Evolutionary conservation across 2,888 invertebrate genomes (phyloP).

Genomic region (Hirtodrosophila cameraria): DNA sequence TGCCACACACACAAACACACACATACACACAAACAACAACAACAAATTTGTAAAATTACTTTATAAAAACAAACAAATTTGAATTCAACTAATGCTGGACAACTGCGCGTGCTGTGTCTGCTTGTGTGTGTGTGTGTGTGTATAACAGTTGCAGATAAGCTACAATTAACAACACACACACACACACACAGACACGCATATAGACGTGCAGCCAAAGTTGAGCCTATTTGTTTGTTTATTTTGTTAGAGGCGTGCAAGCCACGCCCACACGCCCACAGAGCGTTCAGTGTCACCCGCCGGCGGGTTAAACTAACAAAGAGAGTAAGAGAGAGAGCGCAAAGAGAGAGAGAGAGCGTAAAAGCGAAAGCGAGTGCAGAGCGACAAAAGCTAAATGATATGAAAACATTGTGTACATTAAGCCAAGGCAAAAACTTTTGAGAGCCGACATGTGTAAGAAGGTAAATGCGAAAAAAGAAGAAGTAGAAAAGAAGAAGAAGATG

Average conservation of each 20-base stretch:
- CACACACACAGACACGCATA: conserved; percentile 20
- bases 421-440: conserved; percentile 13
- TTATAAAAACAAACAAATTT: conserved; percentile 5
- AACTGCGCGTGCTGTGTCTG: conserved; percentile 8
- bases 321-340: conserved; percentile 2
- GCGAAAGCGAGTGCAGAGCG: conserved; percentile 21
- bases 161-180: conserved; percentile 9
- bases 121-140: neutral
- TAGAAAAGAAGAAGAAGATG: conserved; percentile 5
- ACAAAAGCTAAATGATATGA: conserved; percentile 47
- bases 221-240: conserved; percentile 41
- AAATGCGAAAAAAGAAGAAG: conserved; percentile 14
- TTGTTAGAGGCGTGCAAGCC: conserved; percentile 52
- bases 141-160: neutral
- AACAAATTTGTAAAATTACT: conserved; percentile 46
- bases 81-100: conserved; percentile 16
- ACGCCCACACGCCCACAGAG: conserved; percentile 48
- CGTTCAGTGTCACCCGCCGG: conserved; percentile 71
- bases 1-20: no score
- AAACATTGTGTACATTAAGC: conserved; percentile 35
- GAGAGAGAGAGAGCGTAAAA: conserved; percentile 1
- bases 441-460: conserved; percentile 6
- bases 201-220: conserved; percentile 24
- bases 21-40: conserved; percentile 14
- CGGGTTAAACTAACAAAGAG: conserved; percentile 60